Percentiles rank a stretch among this genome's conserved stretches.
These are phyloP conservation scores for Littorina saxatilis DNA, from an alignment of 1,140 invertebrate genomes.

Conservation along the genomic window DNA sequence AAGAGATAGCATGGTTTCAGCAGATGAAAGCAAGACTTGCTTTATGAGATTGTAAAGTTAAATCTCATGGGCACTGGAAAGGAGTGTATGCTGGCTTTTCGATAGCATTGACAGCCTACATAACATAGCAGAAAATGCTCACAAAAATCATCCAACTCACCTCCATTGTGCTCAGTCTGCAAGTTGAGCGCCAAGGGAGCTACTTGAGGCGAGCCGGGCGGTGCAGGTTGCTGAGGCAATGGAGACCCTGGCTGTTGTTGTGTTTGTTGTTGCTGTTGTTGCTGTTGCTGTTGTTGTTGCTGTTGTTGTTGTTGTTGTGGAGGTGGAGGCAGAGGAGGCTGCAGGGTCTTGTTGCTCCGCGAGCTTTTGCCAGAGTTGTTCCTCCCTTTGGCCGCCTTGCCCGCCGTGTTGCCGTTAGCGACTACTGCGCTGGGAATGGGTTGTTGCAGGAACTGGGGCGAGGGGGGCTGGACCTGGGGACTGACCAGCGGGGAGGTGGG, in stretches of 20 bases:
- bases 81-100: too few species aligned
- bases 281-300: conserved; percentile 20
- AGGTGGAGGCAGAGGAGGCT: conserved; percentile 38
- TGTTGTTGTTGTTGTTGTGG: conserved; percentile 27
- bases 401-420: conserved; percentile 28
- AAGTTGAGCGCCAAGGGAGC: conserved; percentile 39
- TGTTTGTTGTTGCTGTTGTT: conserved; percentile 5
- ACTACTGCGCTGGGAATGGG: conserved; percentile 18
- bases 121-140: too few species aligned
- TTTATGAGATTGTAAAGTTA: too few species aligned
- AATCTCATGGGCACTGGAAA: too few species aligned
- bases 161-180: conserved; percentile 50
- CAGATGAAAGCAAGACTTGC: too few species aligned
- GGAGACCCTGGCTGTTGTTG: neutral
- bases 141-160: too few species aligned
- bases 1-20: too few species aligned
- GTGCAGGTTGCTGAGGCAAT: neutral
- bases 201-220: conserved; percentile 32
- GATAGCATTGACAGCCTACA: too few species aligned
- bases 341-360: conserved; percentile 67
- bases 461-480: conserved; percentile 9
- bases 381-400: conserved; percentile 44
- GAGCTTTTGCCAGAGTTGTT: conserved; percentile 38
- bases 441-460: conserved; percentile 37
- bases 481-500: neutral